Evolutionary conservation across 2,797 vertebrate genomes (phyloP).

Genomic region (Lutjanus argentimaculatus): DNA sequence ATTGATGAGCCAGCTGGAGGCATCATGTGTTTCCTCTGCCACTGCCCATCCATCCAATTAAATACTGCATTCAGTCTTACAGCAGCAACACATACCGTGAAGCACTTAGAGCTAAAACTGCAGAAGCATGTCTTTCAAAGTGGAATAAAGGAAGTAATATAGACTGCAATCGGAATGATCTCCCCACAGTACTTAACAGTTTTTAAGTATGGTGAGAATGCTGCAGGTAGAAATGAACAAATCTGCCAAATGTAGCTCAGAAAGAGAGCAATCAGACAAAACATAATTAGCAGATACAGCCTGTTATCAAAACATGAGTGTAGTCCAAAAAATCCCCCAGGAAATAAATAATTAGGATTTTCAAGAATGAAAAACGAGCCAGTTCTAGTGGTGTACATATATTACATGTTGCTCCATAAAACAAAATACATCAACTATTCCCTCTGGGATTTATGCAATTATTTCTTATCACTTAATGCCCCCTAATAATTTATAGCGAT

Average conservation of each 20-base stretch:
- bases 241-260: conserved; percentile 24
- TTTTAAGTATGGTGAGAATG: conserved; percentile 3
- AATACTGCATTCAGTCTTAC: conserved; percentile 31
- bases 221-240: conserved; percentile 14
- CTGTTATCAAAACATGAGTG: conserved; percentile 20
- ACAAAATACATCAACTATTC: neutral
- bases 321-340: conserved; percentile 6
- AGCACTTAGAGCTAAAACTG: conserved; percentile 3
- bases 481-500: neutral
- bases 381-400: conserved; percentile 4
- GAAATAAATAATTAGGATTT: conserved; percentile 20
- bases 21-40: conserved; percentile 31
- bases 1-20: conserved; percentile 61
- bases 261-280: conserved; percentile 25
- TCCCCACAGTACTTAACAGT: neutral
- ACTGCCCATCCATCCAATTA: conserved; percentile 57
- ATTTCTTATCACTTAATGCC: neutral
- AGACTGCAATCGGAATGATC: neutral
- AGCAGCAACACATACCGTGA: conserved; percentile 2
- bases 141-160: conserved; percentile 19
- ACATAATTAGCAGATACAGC: conserved; percentile 29
- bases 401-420: neutral
- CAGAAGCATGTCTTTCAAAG: conserved; percentile 4
- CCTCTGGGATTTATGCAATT: neutral
- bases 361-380: conserved; percentile 9